phyloP scores from a whole-genome alignment of 2,888 invertebrate genomes.

The Lasioglossum figueresi region DNA sequence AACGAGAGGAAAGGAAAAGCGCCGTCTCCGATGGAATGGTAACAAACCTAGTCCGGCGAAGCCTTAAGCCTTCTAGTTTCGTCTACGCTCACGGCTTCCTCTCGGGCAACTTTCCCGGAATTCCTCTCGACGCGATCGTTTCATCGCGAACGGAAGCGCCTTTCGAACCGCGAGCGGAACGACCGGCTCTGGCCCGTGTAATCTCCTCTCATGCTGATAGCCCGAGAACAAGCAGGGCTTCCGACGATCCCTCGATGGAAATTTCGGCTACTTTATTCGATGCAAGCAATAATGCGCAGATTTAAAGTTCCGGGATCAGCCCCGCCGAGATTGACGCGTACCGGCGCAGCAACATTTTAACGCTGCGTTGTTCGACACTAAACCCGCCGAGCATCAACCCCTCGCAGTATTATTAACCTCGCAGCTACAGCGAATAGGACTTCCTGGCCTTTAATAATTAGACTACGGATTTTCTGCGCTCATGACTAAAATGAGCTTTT shows the following conservation, averaged over 20 bases:
- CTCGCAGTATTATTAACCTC: too few species aligned
- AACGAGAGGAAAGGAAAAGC: slow-evolving; percentile 47
- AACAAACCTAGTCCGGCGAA: slow-evolving; percentile 25
- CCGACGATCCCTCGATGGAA: slow-evolving; percentile 28
- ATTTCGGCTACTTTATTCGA: slow-evolving; percentile 43
- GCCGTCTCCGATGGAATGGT: slow-evolving; percentile 36
- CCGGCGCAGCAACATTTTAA: not conserved
- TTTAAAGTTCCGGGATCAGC: slow-evolving; percentile 41
- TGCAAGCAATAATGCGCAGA: slow-evolving; percentile 46
- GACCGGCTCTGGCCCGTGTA: slow-evolving; percentile 42
- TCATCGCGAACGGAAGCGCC: slow-evolving; percentile 48
- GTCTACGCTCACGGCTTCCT: slow-evolving; percentile 61
- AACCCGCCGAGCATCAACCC: not conserved
- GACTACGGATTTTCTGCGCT: not conserved
- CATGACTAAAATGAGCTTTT: not conserved
- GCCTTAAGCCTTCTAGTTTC: slow-evolving; percentile 53
- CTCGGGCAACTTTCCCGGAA: slow-evolving; percentile 46
- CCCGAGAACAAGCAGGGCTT: slow-evolving; percentile 46
- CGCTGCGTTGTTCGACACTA: not conserved
- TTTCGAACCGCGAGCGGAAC: slow-evolving; percentile 42
- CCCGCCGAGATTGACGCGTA: not conserved
- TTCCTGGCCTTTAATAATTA: not conserved
- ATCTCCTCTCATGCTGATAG: slow-evolving; percentile 48
- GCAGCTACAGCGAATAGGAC: not conserved
- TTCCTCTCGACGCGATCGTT: slow-evolving; percentile 46